Evolutionary conservation across 2,113 vertebrate species (phyloP).

Genomic region (Gadus macrocephalus): DNA sequence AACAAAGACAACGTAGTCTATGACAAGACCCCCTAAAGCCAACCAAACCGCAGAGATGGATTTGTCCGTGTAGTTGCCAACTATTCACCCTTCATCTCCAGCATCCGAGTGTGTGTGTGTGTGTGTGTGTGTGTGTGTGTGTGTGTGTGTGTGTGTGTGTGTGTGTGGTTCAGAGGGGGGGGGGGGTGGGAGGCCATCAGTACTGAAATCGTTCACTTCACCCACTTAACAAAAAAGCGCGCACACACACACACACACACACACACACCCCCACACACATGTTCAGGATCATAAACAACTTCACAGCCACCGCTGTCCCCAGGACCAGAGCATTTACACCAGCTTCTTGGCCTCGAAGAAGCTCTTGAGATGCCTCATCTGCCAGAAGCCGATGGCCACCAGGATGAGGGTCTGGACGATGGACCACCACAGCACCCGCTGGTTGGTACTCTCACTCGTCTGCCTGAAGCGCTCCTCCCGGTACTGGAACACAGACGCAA

Average conservation of each 20-base stretch:
- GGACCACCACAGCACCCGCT: conserved; percentile 91
- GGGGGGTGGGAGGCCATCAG: conserved; percentile 16
- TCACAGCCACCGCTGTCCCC: background rate
- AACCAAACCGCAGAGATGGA: conserved; percentile 11
- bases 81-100: background rate
- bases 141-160: background rate
- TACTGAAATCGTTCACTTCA: conserved; percentile 49
- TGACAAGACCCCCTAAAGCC: background rate
- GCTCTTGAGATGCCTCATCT: conserved; percentile 91
- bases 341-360: conserved; percentile 95
- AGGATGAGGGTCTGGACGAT: conserved; percentile 90
- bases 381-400: conserved; percentile 88
- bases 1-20: background rate
- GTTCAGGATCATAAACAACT: background rate
- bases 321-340: conserved; percentile 65
- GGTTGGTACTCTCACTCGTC: conserved; percentile 91
- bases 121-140: background rate
- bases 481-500: conserved; percentile 66
- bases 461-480: conserved; percentile 89
- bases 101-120: background rate
- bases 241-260: background rate
- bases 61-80: conserved; percentile 6
- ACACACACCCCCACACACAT: background rate
- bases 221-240: background rate
- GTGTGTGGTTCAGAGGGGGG: background rate